phyloP scores from a whole-genome alignment of 2,797 vertebrate species.

The Echiichthys vipera region DNA sequence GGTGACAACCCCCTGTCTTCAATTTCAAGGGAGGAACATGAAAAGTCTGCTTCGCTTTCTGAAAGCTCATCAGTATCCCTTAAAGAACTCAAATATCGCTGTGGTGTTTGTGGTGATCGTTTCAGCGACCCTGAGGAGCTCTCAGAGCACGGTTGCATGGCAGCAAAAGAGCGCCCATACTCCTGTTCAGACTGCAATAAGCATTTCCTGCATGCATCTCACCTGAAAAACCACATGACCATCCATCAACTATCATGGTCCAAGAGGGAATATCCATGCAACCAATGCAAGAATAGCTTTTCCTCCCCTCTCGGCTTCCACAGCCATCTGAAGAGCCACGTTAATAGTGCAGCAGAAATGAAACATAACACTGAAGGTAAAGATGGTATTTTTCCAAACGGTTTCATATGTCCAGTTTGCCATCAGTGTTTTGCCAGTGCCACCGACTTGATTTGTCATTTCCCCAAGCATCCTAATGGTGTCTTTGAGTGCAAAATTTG shows the following conservation, averaged over 20 bases:
- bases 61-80: slow-evolving; percentile 22
- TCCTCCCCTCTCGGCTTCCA: slow-evolving; percentile 72
- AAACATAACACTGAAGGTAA: background rate
- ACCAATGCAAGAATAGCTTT: slow-evolving; percentile 78
- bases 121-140: slow-evolving; percentile 83
- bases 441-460: slow-evolving; percentile 77
- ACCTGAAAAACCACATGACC: slow-evolving; percentile 83
- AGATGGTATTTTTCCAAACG: slow-evolving; percentile 13
- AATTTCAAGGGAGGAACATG: slow-evolving; percentile 37
- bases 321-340: slow-evolving; percentile 78
- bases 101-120: slow-evolving; percentile 78
- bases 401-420: slow-evolving; percentile 83
- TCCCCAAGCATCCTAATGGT: slow-evolving; percentile 71
- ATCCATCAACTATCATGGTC: slow-evolving; percentile 69
- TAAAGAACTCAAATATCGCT: slow-evolving; percentile 79
- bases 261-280: slow-evolving; percentile 73
- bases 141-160: slow-evolving; percentile 83
- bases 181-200: slow-evolving; percentile 81
- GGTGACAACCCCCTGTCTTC: slow-evolving; percentile 45
- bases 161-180: slow-evolving; percentile 78
- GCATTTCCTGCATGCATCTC: slow-evolving; percentile 83
- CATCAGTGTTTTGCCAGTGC: slow-evolving; percentile 70
- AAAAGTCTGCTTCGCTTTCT: slow-evolving; percentile 19
- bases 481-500: slow-evolving; percentile 72
- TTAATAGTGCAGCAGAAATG: slow-evolving; percentile 26